phyloP scores from a whole-genome alignment of 2,113 vertebrate genomes.

The Eolophus roseicapilla region DNA sequence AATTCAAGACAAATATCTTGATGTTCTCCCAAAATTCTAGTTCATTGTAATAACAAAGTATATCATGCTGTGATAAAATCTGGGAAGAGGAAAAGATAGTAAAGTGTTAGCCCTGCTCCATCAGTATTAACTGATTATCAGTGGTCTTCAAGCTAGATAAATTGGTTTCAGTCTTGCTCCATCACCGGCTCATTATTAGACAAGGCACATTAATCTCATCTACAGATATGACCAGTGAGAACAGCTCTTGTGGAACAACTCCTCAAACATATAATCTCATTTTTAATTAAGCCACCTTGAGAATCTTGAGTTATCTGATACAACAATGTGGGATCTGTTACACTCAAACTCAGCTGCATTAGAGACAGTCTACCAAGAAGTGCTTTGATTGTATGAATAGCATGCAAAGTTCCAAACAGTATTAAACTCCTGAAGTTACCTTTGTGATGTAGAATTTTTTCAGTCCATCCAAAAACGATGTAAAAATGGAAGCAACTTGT shows the following conservation, averaged over 20 bases:
- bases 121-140: neutral
- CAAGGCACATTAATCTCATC: neutral
- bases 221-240: neutral
- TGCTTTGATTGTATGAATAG: neutral
- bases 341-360: neutral
- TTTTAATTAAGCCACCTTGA: neutral
- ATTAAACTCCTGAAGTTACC: conserved; percentile 75
- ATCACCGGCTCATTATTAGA: neutral
- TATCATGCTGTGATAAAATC: neutral
- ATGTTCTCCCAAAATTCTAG: neutral
- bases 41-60: neutral
- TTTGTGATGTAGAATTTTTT: conserved; percentile 99
- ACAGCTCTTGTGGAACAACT: neutral
- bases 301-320: neutral
- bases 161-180: neutral
- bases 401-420: neutral
- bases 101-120: neutral
- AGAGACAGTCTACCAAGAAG: neutral
- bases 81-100: neutral
- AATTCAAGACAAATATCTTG: neutral
- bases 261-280: neutral
- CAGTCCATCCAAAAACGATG: conserved; percentile 96
- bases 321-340: neutral
- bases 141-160: neutral
- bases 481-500: conserved; percentile 98